Evolutionary conservation across 2,888 invertebrate species (phyloP).

Genomic region (Mylabris sibirica): DNA sequence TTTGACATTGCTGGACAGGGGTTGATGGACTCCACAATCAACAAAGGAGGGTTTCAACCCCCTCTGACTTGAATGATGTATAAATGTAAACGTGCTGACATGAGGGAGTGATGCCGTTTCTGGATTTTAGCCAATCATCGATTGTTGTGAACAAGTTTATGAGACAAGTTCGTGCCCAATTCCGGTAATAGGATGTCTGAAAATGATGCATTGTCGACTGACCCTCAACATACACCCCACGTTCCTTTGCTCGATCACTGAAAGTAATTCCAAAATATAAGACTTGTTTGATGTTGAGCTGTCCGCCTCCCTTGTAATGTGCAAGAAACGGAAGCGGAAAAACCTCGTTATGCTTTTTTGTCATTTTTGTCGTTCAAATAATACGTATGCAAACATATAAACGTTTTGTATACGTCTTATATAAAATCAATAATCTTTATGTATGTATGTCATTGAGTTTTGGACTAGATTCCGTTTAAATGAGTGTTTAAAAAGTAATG

Average conservation of each 20-base stretch:
- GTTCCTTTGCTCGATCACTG: constrained; percentile 46
- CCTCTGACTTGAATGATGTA: constrained; percentile 23
- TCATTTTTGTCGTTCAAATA: not conserved
- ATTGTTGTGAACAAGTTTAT: constrained; percentile 46
- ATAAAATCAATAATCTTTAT: not conserved
- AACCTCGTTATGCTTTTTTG: constrained; percentile 37
- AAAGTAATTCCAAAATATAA: constrained; percentile 51
- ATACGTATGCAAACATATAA: not conserved
- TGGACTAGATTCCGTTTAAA: not conserved
- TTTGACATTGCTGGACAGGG: constrained; percentile 18
- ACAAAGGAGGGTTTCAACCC: constrained; percentile 16
- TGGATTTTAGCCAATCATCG: constrained; percentile 46
- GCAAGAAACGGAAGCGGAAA: constrained; percentile 40
- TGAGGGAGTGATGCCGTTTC: constrained; percentile 31
- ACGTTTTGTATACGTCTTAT: not conserved
- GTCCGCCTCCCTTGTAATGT: constrained; percentile 4
- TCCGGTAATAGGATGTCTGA: constrained; percentile 59
- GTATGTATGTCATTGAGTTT: not conserved
- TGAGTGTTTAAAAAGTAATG: not conserved
- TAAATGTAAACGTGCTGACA: constrained; percentile 18
- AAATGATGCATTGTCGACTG: constrained; percentile 58
- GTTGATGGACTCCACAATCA: constrained; percentile 19
- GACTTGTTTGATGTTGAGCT: constrained; percentile 35
- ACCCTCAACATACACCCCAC: constrained; percentile 44
- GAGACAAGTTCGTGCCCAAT: constrained; percentile 53